Base-by-base conservation (phyloP, 1,140 invertebrate species). In the Monochamus saltuarius region DNA sequence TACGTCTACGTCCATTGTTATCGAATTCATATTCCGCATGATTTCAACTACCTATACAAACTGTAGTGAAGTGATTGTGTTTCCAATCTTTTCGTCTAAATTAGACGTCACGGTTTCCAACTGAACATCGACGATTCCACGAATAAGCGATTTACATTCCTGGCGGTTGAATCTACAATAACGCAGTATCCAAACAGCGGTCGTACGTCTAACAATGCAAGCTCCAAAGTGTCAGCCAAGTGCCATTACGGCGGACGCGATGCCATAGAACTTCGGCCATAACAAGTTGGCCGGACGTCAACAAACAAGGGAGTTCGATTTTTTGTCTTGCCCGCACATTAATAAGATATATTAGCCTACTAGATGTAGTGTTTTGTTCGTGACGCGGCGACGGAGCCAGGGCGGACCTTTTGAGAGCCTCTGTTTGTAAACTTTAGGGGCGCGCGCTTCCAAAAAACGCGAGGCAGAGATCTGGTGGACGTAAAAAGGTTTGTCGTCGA, bases 271-370 rank as follows among this genome's bases (percentile, higher is more conserved):
- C 51, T 62, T 62, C 39, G 59, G 42, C 54, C 40, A 56, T 56
- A 56, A 56, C 54, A 56, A 56, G 54, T 56, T 56, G 60, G 60
- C 42, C 46, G 55, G 60, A 49, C 60, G 55, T 62, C 60, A 62
- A 62, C 60, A 62, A 62, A 62, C 60, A 57, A 62, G 60, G 47
- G 60, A 62, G 47, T 62, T 62, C 57, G 60, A 62, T 62, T 62
- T 62, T 62, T 62, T 62, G 60, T 36, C 46, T 7, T 11, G 42
- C 35, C 53, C 36, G 54, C 55, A 62, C 60, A 58, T 62, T 62
- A 62, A 62, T 62, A 62, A 62, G 60, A 62, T 62, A 62, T 62
- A 62, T 62, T 56, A 56, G 60, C 50, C 54, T 62, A 43, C 60
- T 62, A 46, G 50, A 62, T 62, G 60, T 60, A 54, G 54, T 56